These are phyloP conservation scores for Ctena decussata DNA, from an alignment of 2,888 invertebrate genomes.

Conservation along the genomic window DNA sequence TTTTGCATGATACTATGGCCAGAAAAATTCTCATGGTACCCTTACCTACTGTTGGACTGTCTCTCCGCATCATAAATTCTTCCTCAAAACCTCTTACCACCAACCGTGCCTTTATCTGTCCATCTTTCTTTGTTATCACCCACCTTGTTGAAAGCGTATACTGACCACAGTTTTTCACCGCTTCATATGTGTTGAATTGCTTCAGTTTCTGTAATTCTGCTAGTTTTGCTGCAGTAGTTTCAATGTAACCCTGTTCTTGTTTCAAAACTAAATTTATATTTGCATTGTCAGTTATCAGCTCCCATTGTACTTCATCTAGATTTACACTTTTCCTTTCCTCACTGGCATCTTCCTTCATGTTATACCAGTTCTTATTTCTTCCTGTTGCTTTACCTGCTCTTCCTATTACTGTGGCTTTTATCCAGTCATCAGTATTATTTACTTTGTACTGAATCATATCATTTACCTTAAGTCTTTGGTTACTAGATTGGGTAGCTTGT, in stretches of 20 bases:
- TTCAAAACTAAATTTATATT: neutral
- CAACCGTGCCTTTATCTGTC: neutral
- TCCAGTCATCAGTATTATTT: conserved; percentile 31
- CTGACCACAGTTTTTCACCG: neutral
- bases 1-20: conserved; percentile 9
- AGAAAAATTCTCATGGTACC: conserved; percentile 35
- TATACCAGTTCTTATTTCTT: conserved; percentile 47
- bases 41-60: conserved; percentile 49
- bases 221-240: conserved; percentile 29
- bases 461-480: conserved; percentile 7
- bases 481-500: neutral
- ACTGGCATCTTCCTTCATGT: conserved; percentile 31
- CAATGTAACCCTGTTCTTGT: neutral
- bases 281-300: neutral
- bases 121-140: neutral
- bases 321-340: conserved; percentile 27
- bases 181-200: neutral
- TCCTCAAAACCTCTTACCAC: neutral
- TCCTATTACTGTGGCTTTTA: conserved; percentile 32
- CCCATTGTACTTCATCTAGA: conserved; percentile 22
- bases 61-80: conserved; percentile 23
- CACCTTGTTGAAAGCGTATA: neutral
- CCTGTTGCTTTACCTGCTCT: conserved; percentile 53
- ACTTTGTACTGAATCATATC: conserved; percentile 30
- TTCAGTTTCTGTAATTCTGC: conserved; percentile 27